Base-by-base conservation (phyloP, 2,888 invertebrate genomes). In the Mythimna lalbum region DNA sequence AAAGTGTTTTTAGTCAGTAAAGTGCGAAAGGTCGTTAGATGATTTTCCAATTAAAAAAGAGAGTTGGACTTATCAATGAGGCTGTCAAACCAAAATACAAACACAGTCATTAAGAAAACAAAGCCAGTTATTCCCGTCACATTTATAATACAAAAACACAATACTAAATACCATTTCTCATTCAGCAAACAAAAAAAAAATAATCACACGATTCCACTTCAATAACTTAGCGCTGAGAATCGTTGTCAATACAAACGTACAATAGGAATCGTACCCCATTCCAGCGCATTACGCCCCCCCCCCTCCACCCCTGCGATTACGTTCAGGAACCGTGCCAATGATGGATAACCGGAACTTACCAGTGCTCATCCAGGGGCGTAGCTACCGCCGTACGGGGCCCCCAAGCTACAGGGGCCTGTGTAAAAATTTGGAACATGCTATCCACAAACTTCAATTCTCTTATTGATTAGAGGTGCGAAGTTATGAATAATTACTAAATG, bases 291-390 rank as follows among this genome's bases (percentile, higher is more conserved):
- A 85, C 71, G 49, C 68, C 73, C 64, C 81, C 61, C 79, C 82
- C 27, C 27, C 82, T 4, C 27, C 82, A 78, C 81, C 69, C 33
- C 53, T 57, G 83, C 88, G 91, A 91, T 92, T 92, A 90, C 88
- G 84, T 87, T 87, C 93, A 91, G 92, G 92, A 93, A 92, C 90
- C 82, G 85, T 86, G 84, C 82, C 84, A 83, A 91, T 93, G 93
- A 93, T 93, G 92, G 92, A 93, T 93, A 89, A 86, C 93, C 93
- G 93, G 93, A 93, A 90, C 86, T 86, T 80, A 79, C 85, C 86
- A 80, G 80, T 84, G 82, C 77, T 78, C 72, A 27, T 27, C 27
- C 27, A 27, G 27, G 27, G 4, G 27, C 27, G 27, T 27, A 27
- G 27, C 27, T 27, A 27, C 27, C 27, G 27, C 27, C 27, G 27